Base-by-base conservation (phyloP, 2,113 vertebrate species). In the Cryptoleucopteryx plumbea region DNA sequence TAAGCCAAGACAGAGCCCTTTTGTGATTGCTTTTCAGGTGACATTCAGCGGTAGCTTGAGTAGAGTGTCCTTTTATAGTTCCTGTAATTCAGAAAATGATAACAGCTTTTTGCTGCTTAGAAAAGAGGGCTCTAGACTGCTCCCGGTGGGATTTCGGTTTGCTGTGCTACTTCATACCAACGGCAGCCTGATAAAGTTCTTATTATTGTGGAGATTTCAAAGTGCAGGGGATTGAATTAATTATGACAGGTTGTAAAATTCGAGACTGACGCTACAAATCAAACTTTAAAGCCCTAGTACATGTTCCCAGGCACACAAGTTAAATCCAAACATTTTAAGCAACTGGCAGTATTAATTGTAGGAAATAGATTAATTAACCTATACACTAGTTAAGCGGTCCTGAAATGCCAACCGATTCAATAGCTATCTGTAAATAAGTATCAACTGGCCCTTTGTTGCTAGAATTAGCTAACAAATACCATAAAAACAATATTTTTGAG, bases 11-110 rank as follows among this genome's bases (percentile, higher is more conserved):
- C 98, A 99, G 98, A 99, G 98, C 98, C 98, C 98, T 98, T 98
- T 98, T 98, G 98, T 98, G 98, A 99, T 98, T 99, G 98, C 98
- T 99, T 98, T 99, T 99, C 99, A 99, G 98, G 99, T 99, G 99
- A 99, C 99, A 99, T 99, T 99, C 98, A 99, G 98, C 97, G 96
- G 98, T 98, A 98, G 98, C 97, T 98, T 98, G 98, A 98, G 98
- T 98, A 98, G 98, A 98, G 98, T 98, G 98, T 98, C 98, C 99
- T 98, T 98, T 98, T 98, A 98, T 98, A 98, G 98, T 98, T 98
- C 98, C 98, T 98, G 98, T 98, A 98, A 98, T 98, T 98, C 98
- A 98, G 98, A 98, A 98, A 98, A 99, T 98, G 98, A 98, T 98
- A 99, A 98, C 98, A 98, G 98, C 98, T 98, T 98, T 98, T 97